Conservation (phyloP, 1,140 invertebrate genomes). For the Cotesia chilonis region DNA sequence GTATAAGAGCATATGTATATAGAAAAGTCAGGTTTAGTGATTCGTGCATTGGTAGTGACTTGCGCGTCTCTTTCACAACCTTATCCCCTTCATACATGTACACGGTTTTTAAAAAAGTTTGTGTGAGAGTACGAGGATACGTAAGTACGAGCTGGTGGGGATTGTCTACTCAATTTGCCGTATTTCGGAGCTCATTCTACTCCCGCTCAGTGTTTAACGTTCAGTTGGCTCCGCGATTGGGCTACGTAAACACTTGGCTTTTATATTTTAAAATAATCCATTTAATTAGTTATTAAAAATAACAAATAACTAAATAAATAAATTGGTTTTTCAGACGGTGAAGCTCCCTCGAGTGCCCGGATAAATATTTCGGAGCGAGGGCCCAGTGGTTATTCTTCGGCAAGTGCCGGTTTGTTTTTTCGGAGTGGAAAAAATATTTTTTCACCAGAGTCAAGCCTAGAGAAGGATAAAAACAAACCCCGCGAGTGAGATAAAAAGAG, state of each 20-base stretch:
- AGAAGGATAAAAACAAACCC: constrained; percentile 22
- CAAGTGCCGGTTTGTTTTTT: too few species aligned
- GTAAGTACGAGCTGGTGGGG: constrained; percentile 3
- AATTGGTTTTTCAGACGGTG: not conserved
- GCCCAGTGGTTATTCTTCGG: too few species aligned
- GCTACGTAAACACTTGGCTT: not conserved
- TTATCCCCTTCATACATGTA: too few species aligned
- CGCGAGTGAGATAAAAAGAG: constrained; percentile 35
- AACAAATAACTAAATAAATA: not conserved
- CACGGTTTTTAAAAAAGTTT: too few species aligned
- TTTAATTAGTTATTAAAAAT: not conserved
- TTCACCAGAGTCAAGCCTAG: constrained; percentile 4
- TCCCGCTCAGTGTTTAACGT: not conserved
- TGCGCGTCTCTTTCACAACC: too few species aligned
- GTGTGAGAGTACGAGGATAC: too few species aligned
- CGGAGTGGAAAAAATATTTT: too few species aligned
- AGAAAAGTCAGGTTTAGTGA: too few species aligned
- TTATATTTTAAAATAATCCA: not conserved
- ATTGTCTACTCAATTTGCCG: not conserved
- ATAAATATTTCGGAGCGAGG: too few species aligned
- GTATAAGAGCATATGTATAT: too few species aligned
- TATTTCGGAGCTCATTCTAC: constrained; percentile 14
- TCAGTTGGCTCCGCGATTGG: constrained; percentile 11
- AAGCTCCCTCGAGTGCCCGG: too few species aligned
- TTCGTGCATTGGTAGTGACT: too few species aligned